A percentile compares a stretch with the other conserved stretches of the same genome.
phyloP scores from a whole-genome alignment of 2,888 invertebrate genomes.

The Leptogaster cylindrica region DNA sequence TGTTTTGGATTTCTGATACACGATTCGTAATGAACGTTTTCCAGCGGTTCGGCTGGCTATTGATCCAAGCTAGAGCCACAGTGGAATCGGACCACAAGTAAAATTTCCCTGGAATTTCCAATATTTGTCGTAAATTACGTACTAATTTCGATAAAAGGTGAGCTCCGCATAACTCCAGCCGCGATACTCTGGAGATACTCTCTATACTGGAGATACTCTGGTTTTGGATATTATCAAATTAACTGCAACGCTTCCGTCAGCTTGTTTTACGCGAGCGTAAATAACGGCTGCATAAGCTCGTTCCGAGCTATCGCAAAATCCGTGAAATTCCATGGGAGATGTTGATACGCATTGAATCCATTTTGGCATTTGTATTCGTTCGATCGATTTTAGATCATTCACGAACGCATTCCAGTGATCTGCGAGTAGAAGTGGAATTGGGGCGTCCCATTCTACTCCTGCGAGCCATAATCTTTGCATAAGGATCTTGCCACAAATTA shows the following conservation, averaged over 20 bases:
- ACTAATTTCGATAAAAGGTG: not conserved
- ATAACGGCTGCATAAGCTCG: not conserved
- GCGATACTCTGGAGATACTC: not conserved
- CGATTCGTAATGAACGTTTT: not conserved
- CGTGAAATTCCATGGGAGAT: not conserved
- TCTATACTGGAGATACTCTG: not conserved
- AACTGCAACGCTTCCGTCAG: not conserved
- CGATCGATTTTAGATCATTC: not conserved
- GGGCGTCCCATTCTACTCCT: not conserved
- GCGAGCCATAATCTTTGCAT: not conserved
- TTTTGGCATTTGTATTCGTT: not conserved
- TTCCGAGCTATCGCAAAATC: not conserved
- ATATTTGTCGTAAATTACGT: too few relatives aligned
- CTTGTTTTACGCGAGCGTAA: not conserved
- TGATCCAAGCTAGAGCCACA: not conserved
- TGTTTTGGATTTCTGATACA: not conserved
- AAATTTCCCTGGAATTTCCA: not conserved
- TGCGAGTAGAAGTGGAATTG: not conserved
- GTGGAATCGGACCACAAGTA: not conserved
- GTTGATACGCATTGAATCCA: not conserved
- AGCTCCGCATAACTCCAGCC: not conserved
- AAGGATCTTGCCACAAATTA: not conserved
- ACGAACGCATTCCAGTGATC: not conserved
- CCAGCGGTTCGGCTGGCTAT: not conserved
- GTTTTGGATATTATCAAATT: not conserved